Evolutionary conservation across 2,797 vertebrate genomes (phyloP), one percentile per base, ranked within the genome.

Genomic region (Crax fasciolata): DNA sequence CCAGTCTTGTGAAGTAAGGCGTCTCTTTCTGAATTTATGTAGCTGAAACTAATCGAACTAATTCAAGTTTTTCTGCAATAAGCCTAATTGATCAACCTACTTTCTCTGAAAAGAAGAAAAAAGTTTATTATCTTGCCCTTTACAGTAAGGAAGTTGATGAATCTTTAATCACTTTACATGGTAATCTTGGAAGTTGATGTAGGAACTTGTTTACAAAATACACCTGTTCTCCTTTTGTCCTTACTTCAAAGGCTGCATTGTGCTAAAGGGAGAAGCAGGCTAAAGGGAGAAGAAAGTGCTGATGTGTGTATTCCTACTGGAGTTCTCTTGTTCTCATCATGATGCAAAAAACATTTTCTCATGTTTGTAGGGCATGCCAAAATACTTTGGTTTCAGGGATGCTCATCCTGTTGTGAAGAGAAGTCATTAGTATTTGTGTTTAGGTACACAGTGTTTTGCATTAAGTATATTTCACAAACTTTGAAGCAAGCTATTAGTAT

Each of bases 1-100:
- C 59, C 6, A 49, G 75, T 32, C 79, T 87, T 91, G 85, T 58
- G 87, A 97, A 97, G 77, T 66, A 59, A 94, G 94, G 93, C 96
- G 95, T 97, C 97, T 96, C 95, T 90, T 96, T 96, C 93, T 93
- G 95, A 94, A 89, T 97, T 97, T 92, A 81, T 91, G 84, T 93
- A 95, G 76, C 94, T 97, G 96, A 93, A 87, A 93, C 81, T 96
- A 96, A 97, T 97, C 95, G 93, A 91, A 75, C 86, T 93, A 89
- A 95, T 96, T 95, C 66, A 87, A 95, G 72, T 55, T 43, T 91
- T 97, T 94, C 70, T 93, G 86, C 77, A 91, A 44, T 30, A 85
- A 84, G 54, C 59, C 61, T 94, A 92, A 97, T 57, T 92, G 91
- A 92, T 96, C 89, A 94, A 78, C 79, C 73, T 94, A 96, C 85